Evolutionary conservation across 2,888 invertebrate species (phyloP).

Genomic region (Acanthosepion pharaonis): DNA sequence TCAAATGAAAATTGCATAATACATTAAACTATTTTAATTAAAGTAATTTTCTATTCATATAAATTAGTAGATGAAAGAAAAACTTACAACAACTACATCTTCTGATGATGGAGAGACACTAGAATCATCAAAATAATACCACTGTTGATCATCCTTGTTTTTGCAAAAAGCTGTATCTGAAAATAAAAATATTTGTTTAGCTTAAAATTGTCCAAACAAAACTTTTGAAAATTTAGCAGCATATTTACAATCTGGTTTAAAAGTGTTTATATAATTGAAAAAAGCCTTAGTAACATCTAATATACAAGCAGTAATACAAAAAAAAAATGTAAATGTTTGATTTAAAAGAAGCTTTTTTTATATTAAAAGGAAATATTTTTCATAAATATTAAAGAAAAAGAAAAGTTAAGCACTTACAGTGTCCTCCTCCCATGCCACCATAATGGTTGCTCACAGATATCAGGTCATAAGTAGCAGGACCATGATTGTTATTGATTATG

Average conservation of each 20-base stretch:
- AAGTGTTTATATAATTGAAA: too few relatives aligned
- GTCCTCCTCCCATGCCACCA: conserved; percentile 76
- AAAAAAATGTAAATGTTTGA: too few relatives aligned
- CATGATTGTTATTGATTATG: conserved; percentile 74
- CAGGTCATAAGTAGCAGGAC: conserved; percentile 76
- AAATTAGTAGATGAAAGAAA: not conserved
- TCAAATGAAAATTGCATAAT: too few relatives aligned
- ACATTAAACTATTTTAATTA: too few relatives aligned
- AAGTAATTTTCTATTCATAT: too few relatives aligned
- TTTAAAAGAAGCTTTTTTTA: too few relatives aligned
- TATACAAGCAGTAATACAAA: too few relatives aligned
- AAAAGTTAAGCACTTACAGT: conserved; percentile 70
- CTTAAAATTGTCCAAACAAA: too few relatives aligned
- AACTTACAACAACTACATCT: conserved; percentile 75
- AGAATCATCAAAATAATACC: conserved; percentile 78
- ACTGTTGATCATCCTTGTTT: conserved; percentile 74
- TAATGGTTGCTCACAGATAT: conserved; percentile 78
- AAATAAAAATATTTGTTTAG: conserved; percentile 49
- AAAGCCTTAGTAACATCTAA: too few relatives aligned
- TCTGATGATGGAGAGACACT: conserved; percentile 74
- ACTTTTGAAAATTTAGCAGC: too few relatives aligned
- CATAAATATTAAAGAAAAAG: not conserved
- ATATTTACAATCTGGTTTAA: too few relatives aligned
- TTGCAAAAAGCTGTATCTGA: conserved; percentile 77
- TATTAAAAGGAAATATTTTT: too few relatives aligned